These are phyloP conservation scores for Pseudochirops corinnae DNA, from an alignment of 2,797 vertebrate species.

Conservation along the genomic window DNA sequence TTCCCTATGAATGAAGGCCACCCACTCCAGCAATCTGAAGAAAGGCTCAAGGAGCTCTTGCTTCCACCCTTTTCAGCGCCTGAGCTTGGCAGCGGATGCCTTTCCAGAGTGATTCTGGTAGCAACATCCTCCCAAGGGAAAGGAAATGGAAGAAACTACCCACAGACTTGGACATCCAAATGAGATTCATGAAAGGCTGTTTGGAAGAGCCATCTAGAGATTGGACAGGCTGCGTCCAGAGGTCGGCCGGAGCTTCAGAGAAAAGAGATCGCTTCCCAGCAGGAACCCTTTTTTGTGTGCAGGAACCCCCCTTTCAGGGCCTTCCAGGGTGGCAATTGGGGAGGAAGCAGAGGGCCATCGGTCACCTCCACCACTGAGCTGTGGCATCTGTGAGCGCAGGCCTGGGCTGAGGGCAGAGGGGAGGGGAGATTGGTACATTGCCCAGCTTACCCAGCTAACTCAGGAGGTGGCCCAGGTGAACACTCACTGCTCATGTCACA, in stretches of 20 bases:
- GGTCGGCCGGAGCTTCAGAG: background rate
- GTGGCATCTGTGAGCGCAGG: background rate
- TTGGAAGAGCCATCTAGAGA: background rate
- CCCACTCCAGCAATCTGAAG: background rate
- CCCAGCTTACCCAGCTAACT: background rate
- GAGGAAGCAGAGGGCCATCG: background rate
- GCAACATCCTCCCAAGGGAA: background rate
- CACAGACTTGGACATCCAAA: background rate
- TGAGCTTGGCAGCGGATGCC: background rate
- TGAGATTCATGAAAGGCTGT: background rate
- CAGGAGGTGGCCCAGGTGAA: background rate
- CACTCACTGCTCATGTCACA: no score
- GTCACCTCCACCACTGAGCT: background rate
- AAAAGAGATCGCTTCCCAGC: background rate
- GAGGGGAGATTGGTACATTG: background rate
- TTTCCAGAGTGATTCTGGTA: background rate
- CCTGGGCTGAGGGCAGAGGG: background rate
- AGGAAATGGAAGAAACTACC: background rate
- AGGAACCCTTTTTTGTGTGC: background rate
- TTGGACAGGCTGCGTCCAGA: background rate
- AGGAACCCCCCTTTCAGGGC: background rate
- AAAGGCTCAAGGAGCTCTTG: background rate
- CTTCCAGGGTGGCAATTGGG: background rate
- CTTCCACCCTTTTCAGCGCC: background rate
- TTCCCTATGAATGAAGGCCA: background rate